These are phyloP conservation scores for Eretmocerus hayati DNA, from an alignment of 2,888 invertebrate species.

Conservation along the genomic window DNA sequence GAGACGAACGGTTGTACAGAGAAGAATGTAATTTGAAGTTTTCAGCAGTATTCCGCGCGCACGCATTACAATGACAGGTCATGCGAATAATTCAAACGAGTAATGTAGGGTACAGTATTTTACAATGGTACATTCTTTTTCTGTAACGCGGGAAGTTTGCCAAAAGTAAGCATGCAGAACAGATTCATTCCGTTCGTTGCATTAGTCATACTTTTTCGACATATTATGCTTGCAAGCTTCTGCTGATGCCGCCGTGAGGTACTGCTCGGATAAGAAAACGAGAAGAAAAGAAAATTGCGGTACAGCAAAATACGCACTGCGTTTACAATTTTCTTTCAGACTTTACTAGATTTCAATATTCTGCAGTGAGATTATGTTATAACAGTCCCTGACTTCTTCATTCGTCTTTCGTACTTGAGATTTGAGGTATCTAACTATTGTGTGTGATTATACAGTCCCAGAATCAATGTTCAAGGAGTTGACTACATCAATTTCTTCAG, in stretches of 20 bases:
- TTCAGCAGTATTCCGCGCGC: constrained; percentile 18
- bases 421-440: too few species aligned
- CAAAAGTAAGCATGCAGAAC: constrained; percentile 31
- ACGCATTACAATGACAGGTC: constrained; percentile 21
- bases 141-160: constrained; percentile 27
- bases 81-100: constrained; percentile 23
- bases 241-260: background rate
- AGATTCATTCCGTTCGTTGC: constrained; percentile 30
- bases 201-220: constrained; percentile 25
- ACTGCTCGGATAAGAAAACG: constrained; percentile 17
- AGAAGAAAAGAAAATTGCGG: too few species aligned
- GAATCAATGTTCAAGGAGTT: too few species aligned
- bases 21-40: constrained; percentile 23
- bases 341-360: too few species aligned
- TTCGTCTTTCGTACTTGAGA: too few species aligned
- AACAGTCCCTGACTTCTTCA: too few species aligned
- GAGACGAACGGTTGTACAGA: constrained; percentile 7
- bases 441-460: too few species aligned
- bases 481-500: too few species aligned
- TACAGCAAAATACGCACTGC: too few species aligned
- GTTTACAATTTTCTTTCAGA: too few species aligned
- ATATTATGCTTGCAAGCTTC: constrained; percentile 16
- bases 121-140: constrained; percentile 20
- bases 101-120: constrained; percentile 23
- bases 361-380: too few species aligned